A percentile compares a stretch with the other conserved stretches of the same genome.
These are phyloP conservation scores for Sicus ferrugineus DNA, from an alignment of 2,888 invertebrate species.

Conservation along the genomic window DNA sequence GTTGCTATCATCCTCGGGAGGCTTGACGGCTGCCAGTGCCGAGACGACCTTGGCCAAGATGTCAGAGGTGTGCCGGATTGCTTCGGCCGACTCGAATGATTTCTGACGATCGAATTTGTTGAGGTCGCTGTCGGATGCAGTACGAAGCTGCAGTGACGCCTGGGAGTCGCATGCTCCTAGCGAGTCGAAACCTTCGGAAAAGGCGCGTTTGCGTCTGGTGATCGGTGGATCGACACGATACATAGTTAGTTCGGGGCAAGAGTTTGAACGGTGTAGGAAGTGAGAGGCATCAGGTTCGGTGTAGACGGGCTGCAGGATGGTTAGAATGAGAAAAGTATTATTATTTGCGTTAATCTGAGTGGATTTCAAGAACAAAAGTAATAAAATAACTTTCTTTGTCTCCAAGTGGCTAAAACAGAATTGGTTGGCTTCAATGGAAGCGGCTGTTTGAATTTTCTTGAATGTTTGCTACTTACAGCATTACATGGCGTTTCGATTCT, in stretches of 20 bases:
- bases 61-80: conserved; percentile 78
- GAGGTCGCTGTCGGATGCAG: conserved; percentile 82
- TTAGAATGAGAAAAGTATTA: neutral
- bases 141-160: conserved; percentile 61
- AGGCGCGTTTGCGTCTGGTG: conserved; percentile 69
- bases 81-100: conserved; percentile 72
- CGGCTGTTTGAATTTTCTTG: no score
- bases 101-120: conserved; percentile 79
- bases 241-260: conserved; percentile 74
- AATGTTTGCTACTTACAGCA: conserved; percentile 28
- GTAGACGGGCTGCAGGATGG: conserved; percentile 78
- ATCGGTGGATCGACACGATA: conserved; percentile 68
- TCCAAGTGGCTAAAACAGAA: no score
- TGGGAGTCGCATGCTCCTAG: conserved; percentile 43
- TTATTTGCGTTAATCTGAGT: no score
- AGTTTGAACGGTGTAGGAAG: conserved; percentile 70
- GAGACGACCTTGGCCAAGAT: conserved; percentile 79
- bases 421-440: no score
- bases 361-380: neutral
- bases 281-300: conserved; percentile 67
- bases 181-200: conserved; percentile 71
- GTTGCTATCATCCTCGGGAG: conserved; percentile 63
- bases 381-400: neutral
- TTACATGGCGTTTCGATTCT: conserved; percentile 43
- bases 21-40: conserved; percentile 72